These are phyloP conservation scores for Drosophila orosa DNA, from an alignment of 1,140 invertebrate genomes.

Conservation along the genomic window DNA sequence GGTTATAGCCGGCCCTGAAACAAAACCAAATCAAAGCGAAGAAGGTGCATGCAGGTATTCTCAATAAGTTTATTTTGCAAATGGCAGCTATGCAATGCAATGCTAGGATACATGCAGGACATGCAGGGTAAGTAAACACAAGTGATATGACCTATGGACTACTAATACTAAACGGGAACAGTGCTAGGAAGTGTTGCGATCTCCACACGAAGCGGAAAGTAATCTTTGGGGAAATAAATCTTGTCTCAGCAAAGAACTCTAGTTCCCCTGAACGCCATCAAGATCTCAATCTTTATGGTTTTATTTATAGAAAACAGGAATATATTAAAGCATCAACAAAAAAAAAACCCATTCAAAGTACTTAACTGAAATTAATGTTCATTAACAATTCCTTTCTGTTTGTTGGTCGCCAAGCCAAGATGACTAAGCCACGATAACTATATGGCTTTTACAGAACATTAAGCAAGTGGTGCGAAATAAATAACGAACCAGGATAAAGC, in stretches of 20 bases:
- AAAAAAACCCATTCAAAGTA: slow-evolving; percentile 2
- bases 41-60: slow-evolving; percentile 16
- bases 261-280: not conserved
- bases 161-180: slow-evolving; percentile 61
- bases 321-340: not conserved
- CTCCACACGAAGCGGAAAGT: not conserved
- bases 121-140: slow-evolving; percentile 6
- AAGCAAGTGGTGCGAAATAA: slow-evolving; percentile 5
- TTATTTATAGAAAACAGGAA: not conserved
- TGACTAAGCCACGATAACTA: slow-evolving; percentile 9
- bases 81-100: not conserved
- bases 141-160: slow-evolving; percentile 41
- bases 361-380: slow-evolving; percentile 6
- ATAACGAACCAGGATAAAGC: slow-evolving; percentile 16
- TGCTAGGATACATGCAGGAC: slow-evolving; percentile 38
- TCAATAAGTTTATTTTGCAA: slow-evolving; percentile 44
- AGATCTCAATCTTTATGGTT: not conserved
- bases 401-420: not conserved
- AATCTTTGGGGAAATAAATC: slow-evolving; percentile 2
- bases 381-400: slow-evolving; percentile 6
- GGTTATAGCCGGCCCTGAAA: slow-evolving; percentile 85
- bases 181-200: not conserved
- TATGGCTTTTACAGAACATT: slow-evolving; percentile 21
- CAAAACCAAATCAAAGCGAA: no score
- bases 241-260: not conserved